Base-by-base conservation (phyloP, 2,797 vertebrate species). In the Varecia variegata region DNA sequence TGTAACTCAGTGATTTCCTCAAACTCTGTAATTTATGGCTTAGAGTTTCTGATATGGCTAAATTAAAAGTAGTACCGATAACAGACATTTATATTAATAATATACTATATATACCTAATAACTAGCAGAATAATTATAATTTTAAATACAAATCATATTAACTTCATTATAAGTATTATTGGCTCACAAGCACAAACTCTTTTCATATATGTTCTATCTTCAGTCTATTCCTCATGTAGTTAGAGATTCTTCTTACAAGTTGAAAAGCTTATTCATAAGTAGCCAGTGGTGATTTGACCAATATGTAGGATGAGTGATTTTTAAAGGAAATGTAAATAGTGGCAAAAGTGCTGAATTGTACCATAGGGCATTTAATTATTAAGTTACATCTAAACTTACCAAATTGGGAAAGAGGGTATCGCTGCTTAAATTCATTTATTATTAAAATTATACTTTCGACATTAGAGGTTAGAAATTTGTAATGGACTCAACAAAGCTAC, bases 141-240 rank as follows among this genome's bases (percentile, higher is more conserved):
- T 94, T 84, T 83, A 95, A 95, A 65, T 43, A 84, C 3, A 65
- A 90, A 93, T 88, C 62, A 77, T 20, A 87, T 35, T 65, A 54
- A 95, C 20, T 86, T 80, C 30, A 77, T 89, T 27, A 86, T 77
- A 97, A 82, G 87, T 54, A 90, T 25, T 60, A 89, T 40, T 30
- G 50, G 25, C 56, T 90, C 17, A 70, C 13, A 85, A 92, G 3
- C 35, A 90, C 13, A 68, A 94, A 85, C 52, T 85, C 32, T 90
- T 93, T 58, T 71, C 52, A 77, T 14, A 56, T 18, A 76, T 38
- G n/a, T 43, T 82, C 74, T 70, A 30, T 67, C 13, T 35, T 54
- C n/a, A 67, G 9, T 43, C n/a, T 93, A 71, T 45, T 92, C 23
- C 20, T 80, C 45, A 67, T 14, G 3, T 18, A 93, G 7, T 73